Evolutionary conservation across 2,113 vertebrate species (phyloP).

Genomic region (Columba janthina): DNA sequence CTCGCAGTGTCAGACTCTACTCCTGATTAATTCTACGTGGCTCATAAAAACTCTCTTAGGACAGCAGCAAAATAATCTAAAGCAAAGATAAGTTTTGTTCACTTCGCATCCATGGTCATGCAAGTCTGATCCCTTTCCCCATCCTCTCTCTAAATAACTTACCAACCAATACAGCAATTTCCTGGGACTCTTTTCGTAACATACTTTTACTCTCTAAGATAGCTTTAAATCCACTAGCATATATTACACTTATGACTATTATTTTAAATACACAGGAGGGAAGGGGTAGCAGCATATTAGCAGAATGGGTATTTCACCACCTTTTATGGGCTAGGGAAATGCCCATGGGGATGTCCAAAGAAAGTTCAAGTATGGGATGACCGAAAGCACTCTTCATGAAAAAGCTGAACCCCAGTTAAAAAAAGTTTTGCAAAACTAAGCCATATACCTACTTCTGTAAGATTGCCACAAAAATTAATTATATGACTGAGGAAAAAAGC

Average conservation of each 20-base stretch:
- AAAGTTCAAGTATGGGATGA: neutral
- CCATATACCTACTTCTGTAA: neutral
- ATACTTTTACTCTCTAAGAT: neutral
- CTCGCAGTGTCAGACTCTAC: neutral
- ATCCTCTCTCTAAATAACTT: neutral
- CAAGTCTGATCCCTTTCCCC: neutral
- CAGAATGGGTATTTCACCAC: neutral
- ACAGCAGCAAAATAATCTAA: neutral
- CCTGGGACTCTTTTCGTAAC: neutral
- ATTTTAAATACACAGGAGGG: neutral
- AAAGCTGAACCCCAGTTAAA: neutral
- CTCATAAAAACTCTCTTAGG: neutral
- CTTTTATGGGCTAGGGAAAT: neutral
- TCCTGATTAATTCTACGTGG: neutral
- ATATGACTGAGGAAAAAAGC: neutral
- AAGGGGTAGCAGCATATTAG: neutral
- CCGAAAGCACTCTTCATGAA: neutral
- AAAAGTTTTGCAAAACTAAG: neutral
- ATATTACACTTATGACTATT: neutral
- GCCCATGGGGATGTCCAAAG: neutral
- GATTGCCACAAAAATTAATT: neutral
- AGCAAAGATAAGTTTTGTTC: neutral
- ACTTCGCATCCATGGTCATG: neutral
- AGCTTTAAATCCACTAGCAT: conserved; percentile 8
- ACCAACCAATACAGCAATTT: neutral